Evolutionary conservation across 2,797 vertebrate species (phyloP).

Genomic region (Erpetoichthys calabaricus): DNA sequence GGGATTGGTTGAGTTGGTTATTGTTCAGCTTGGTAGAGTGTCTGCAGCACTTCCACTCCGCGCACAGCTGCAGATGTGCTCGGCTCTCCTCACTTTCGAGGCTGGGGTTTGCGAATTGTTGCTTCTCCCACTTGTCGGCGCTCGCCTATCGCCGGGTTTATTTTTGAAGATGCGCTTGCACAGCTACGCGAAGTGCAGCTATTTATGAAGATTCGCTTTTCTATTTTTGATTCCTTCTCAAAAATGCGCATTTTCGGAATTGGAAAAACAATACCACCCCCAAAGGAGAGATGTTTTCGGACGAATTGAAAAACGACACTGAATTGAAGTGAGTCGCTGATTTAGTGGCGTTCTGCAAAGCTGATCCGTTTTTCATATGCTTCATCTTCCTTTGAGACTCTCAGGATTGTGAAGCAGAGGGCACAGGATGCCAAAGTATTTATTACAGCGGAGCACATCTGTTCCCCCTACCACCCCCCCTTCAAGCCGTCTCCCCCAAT

Average conservation of each 20-base stretch:
- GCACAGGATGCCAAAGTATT: constrained; percentile 48
- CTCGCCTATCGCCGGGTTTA: too few species aligned
- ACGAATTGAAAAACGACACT: constrained; percentile 32
- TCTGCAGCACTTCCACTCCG: constrained; percentile 23
- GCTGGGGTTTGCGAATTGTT: neutral
- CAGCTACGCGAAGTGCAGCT: too few species aligned
- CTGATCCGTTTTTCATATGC: constrained; percentile 40
- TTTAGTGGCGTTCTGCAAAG: constrained; percentile 37
- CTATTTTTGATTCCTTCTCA: too few species aligned
- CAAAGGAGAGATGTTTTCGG: constrained; percentile 31
- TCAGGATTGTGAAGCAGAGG: constrained; percentile 32
- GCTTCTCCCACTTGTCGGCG: too few species aligned
- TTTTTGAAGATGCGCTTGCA: too few species aligned
- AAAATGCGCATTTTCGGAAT: too few species aligned
- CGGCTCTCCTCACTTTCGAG: constrained; percentile 16
- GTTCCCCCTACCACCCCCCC: constrained; percentile 36
- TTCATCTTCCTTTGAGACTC: constrained; percentile 32
- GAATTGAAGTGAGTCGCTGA: constrained; percentile 32
- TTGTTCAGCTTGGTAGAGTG: constrained; percentile 26
- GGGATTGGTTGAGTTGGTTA: constrained; percentile 14
- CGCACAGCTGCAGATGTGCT: constrained; percentile 40
- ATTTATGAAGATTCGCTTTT: too few species aligned
- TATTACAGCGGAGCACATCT: constrained; percentile 57
- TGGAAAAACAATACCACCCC: constrained; percentile 32
- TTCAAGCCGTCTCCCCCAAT: constrained; percentile 16